Evolutionary conservation across 2,888 invertebrate genomes (phyloP).

Genomic region (Maniola hyperantus): DNA sequence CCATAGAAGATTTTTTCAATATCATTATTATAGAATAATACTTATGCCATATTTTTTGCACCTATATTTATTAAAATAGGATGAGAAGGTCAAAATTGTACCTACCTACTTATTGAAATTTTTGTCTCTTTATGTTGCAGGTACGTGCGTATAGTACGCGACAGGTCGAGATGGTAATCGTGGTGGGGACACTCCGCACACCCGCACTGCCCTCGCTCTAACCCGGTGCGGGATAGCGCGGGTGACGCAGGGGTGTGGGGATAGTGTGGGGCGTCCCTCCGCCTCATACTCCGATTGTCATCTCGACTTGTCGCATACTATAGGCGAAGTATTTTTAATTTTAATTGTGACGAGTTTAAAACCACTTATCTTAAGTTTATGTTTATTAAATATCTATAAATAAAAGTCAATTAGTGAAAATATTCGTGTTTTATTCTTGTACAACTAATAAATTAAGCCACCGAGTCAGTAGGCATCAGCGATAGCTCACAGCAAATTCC

Average conservation of each 20-base stretch:
- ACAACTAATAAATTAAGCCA: no score
- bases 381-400: not conserved
- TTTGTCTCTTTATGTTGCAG: not conserved
- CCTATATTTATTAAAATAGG: not conserved
- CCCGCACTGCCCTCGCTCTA: no score
- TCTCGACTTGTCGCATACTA: no score
- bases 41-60: constrained; percentile 18
- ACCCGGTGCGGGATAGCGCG: no score
- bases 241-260: no score
- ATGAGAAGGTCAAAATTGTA: not conserved
- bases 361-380: not conserved
- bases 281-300: no score
- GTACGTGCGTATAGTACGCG: no score
- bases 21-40: not conserved
- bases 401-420: constrained; percentile 1
- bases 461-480: no score
- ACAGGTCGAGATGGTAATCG: no score
- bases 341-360: not conserved
- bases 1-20: constrained; percentile 3
- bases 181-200: no score
- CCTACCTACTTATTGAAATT: not conserved
- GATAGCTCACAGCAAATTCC: no score
- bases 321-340: not conserved
- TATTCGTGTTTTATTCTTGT: not conserved
- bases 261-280: no score